phyloP scores from a whole-genome alignment of 2,888 invertebrate genomes.

The Oegoconia quadripuncta region DNA sequence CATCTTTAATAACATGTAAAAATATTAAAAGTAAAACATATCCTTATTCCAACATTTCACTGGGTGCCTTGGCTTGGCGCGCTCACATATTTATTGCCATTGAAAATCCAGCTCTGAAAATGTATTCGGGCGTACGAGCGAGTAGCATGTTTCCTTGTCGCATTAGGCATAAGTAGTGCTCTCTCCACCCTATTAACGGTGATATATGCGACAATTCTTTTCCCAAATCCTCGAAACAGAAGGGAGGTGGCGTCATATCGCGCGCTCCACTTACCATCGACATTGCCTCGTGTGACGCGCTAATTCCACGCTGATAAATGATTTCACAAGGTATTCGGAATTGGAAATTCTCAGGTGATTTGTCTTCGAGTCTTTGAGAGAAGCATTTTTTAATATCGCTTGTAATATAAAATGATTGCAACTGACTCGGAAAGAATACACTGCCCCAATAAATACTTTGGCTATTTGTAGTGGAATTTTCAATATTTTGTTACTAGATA shows the following conservation, averaged over 20 bases:
- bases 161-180: slow-evolving; percentile 79
- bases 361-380: slow-evolving; percentile 26
- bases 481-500: no score
- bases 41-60: slow-evolving; percentile 2
- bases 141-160: slow-evolving; percentile 74
- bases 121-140: slow-evolving; percentile 60
- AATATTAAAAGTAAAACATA: neutral
- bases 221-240: slow-evolving; percentile 68
- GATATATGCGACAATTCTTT: slow-evolving; percentile 78
- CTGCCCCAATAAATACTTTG: no score
- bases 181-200: slow-evolving; percentile 77
- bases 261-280: slow-evolving; percentile 52
- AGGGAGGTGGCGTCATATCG: slow-evolving; percentile 67
- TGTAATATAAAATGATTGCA: no score
- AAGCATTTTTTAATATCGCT: no score
- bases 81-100: slow-evolving; percentile 68
- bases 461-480: no score
- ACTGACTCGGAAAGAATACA: no score
- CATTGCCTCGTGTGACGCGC: slow-evolving; percentile 55
- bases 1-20: no score
- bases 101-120: slow-evolving; percentile 65
- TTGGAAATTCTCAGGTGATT: slow-evolving; percentile 48
- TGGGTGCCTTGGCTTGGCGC: slow-evolving; percentile 26
- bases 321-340: slow-evolving; percentile 49
- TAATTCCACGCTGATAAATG: slow-evolving; percentile 70